Conservation (phyloP, 2,888 invertebrate genomes). For the Watsonalla binaria region DNA sequence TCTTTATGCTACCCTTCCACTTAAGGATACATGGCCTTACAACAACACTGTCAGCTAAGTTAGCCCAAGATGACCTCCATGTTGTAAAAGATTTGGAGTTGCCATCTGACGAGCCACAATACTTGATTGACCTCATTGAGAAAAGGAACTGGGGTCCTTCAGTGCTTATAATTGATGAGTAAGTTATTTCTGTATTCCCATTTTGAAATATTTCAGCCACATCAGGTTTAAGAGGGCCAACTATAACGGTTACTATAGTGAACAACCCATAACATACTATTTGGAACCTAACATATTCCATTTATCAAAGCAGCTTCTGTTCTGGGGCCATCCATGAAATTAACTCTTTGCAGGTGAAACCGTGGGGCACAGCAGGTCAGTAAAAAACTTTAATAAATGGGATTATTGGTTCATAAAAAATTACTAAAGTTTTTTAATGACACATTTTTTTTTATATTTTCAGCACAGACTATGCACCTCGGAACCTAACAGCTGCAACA, state of each 20-base stretch:
- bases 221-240: too few relatives aligned
- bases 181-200: constrained; percentile 53
- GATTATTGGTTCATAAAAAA: too few relatives aligned
- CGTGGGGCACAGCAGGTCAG: too few relatives aligned
- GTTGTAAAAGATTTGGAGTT: constrained; percentile 92
- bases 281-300: too few relatives aligned
- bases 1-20: constrained; percentile 94
- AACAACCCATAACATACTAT: too few relatives aligned
- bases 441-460: constrained; percentile 24
- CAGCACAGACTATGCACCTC: constrained; percentile 91
- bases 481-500: constrained; percentile 91
- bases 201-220: background rate
- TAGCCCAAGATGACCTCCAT: constrained; percentile 97
- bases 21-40: constrained; percentile 88
- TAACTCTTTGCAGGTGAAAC: too few relatives aligned
- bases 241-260: too few relatives aligned
- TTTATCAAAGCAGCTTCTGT: too few relatives aligned
- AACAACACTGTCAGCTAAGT: constrained; percentile 91
- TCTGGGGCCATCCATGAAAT: too few relatives aligned
- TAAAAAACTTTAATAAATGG: too few relatives aligned
- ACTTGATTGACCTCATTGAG: constrained; percentile 87
- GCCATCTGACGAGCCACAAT: constrained; percentile 88
- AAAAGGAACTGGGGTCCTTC: constrained; percentile 97
- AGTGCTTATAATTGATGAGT: constrained; percentile 95
- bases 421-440: constrained; percentile 1